Conservation (phyloP, 2,113 vertebrate genomes). For the Laterallus jamaicensis region DNA sequence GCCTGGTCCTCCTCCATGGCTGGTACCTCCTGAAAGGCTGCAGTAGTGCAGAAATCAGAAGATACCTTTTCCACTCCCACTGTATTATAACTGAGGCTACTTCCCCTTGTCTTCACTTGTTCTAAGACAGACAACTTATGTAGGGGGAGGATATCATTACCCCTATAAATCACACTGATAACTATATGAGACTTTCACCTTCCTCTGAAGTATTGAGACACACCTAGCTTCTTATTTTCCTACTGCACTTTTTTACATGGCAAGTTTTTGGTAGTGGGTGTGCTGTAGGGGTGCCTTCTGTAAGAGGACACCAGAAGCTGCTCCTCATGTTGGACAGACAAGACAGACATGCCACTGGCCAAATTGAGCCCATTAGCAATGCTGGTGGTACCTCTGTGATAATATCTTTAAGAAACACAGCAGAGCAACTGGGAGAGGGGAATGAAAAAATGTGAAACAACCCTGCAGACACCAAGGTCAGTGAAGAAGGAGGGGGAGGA, state of each 20-base stretch:
- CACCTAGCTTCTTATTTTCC: background rate
- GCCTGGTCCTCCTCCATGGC: background rate
- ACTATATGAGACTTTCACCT: background rate
- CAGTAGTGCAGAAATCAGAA: background rate
- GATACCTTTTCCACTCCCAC: background rate
- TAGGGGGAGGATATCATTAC: background rate
- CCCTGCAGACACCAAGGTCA: background rate
- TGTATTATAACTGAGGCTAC: background rate
- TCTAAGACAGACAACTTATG: background rate
- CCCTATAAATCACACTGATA: background rate
- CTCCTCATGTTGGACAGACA: background rate
- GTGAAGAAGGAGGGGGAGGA: background rate
- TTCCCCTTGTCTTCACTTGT: background rate
- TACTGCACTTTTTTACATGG: background rate
- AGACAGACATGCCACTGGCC: accelerated
- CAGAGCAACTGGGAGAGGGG: background rate
- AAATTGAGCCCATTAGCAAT: background rate
- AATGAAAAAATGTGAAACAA: background rate
- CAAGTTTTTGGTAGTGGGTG: background rate
- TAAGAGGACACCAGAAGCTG: background rate
- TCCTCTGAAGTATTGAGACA: background rate
- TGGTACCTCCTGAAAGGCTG: background rate
- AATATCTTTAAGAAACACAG: background rate
- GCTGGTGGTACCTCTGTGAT: too few species aligned
- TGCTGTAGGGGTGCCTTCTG: background rate